Evolutionary conservation across 2,797 vertebrate species (phyloP), one percentile per base, ranked within the genome.

Genomic region (Trachops cirrhosus): DNA sequence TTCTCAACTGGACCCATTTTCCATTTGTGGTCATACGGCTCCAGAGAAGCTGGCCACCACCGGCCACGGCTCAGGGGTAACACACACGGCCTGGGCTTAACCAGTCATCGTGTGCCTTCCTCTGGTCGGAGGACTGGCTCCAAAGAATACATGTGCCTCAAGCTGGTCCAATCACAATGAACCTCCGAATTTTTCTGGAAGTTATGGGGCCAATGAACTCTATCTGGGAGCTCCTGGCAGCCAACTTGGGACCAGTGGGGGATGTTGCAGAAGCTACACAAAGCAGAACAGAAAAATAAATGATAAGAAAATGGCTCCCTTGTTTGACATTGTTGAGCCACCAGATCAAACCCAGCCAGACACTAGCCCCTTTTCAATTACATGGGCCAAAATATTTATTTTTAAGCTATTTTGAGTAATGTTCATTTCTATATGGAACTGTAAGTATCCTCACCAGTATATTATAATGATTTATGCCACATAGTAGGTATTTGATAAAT

Each of bases 401-500:
- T 70, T 93, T 18, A 80, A 92, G 64, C 9, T 86, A n/a, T 80
- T 91, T 86, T 94, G 73, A 93, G 62, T 93, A 34, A 34, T 22
- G 3, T 9, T 73, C 24, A 50, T 44, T 92, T 93, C 67, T n/a
- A 87, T 29, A 32, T 24, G 46, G n/a, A 48, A 86, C 32, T 52
- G 11, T 86, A 84, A 75, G 34, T 24, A n/a, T 50, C 24, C 22
- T 70, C 22, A 52, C 9, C 29, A 37, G 6, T 67, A 15, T 16
- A 46, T 67, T 74, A 22, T 29, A 64, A 54, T 41, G 34, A 34
- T 62, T 12, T 21, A 68, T 78, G 22, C 10, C 34, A 46, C 29
- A 18, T 4, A 50, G 24, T 39, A 39, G 50, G 24, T 59, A 19
- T 18, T 82, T 21, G 64, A 1, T 37, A 73, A 59, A 18, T 59